Conservation (phyloP, 2,888 invertebrate species). For the Ochropacha duplaris region DNA sequence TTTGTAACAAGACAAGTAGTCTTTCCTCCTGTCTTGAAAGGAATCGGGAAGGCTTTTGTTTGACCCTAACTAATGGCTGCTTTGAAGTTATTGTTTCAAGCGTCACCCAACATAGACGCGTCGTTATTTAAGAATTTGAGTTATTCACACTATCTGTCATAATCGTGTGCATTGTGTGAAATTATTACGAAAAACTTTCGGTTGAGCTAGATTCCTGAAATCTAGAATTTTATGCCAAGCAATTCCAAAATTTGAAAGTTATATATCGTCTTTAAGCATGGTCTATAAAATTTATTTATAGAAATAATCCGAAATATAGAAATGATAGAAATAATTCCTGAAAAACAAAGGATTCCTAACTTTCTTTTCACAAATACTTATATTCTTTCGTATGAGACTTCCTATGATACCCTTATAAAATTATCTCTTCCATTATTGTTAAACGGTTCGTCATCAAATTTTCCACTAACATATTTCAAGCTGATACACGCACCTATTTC, state of each 20-base stretch:
- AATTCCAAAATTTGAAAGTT: background rate
- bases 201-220: slow-evolving; percentile 3
- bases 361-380: no score
- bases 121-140: slow-evolving; percentile 25
- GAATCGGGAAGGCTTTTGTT: slow-evolving; percentile 20
- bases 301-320: no score
- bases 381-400: background rate
- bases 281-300: no score
- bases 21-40: slow-evolving; percentile 14
- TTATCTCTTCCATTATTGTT: background rate
- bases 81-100: slow-evolving; percentile 9
- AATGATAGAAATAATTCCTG: no score
- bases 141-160: slow-evolving; percentile 27
- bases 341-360: no score
- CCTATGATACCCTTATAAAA: no score
- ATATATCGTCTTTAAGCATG: no score
- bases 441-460: background rate
- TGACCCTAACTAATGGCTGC: slow-evolving; percentile 20
- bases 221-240: slow-evolving; percentile 24
- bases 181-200: slow-evolving; percentile 15
- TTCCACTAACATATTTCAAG: background rate
- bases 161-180: slow-evolving; percentile 32
- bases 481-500: slow-evolving; percentile 18
- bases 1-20: slow-evolving; percentile 21
- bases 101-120: slow-evolving; percentile 21